phyloP scores from a whole-genome alignment of 2,797 vertebrate species.

The Numenius phaeopus region DNA sequence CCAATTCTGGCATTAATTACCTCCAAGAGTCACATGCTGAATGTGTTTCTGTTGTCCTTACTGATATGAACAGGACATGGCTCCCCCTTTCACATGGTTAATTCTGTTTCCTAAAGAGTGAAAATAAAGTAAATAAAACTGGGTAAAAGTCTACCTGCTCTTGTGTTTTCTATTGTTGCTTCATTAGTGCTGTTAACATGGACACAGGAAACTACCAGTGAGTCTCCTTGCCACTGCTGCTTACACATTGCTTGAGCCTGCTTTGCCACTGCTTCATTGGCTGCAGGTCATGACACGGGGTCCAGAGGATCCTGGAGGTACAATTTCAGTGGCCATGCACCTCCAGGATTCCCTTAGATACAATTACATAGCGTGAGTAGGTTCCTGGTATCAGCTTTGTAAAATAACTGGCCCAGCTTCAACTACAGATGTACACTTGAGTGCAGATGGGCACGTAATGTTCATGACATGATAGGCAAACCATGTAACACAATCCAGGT shows the following conservation, averaged over 20 bases:
- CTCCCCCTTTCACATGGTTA: not conserved
- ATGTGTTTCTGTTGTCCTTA: not conserved
- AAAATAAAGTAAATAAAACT: not conserved
- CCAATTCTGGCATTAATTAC: not conserved
- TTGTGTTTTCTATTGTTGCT: not conserved
- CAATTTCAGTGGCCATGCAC: not conserved
- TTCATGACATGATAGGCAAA: not conserved
- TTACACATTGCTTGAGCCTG: not conserved
- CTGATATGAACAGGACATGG: not conserved
- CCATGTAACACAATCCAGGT: rapidly evolving
- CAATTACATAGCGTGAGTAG: rapidly evolving
- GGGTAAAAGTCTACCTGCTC: not conserved
- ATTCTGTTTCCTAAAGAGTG: not conserved
- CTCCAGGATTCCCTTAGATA: not conserved
- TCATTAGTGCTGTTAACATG: not conserved
- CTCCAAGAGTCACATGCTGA: not conserved
- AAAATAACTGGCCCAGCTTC: not conserved
- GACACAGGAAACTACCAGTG: not conserved
- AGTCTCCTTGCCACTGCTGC: not conserved
- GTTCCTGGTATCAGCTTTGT: not conserved
- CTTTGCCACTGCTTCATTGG: not conserved
- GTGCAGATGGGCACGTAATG: not conserved
- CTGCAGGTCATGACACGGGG: not conserved
- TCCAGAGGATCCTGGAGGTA: not conserved
- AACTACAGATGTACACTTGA: not conserved